phyloP scores from a whole-genome alignment of 2,797 vertebrate species.

The Uromys caudimaculatus region DNA sequence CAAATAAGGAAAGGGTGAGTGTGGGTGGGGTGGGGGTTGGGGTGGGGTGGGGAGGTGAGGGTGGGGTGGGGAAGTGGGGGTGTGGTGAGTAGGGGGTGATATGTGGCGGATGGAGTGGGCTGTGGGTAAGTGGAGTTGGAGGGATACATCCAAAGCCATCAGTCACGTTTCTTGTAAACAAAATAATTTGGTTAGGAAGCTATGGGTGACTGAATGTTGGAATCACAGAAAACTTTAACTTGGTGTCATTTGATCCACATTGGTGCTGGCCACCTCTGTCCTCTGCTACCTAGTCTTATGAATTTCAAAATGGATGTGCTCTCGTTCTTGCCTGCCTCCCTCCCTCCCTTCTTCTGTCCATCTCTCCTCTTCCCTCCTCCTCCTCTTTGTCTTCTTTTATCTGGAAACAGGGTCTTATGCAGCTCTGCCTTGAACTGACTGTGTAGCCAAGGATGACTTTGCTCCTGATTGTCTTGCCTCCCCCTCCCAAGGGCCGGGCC shows the following conservation, averaged over 20 bases:
- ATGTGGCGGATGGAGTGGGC: fast-evolving
- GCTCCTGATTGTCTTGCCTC: background rate
- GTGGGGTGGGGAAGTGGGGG: background rate
- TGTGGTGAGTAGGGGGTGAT: background rate
- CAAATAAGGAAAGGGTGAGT: background rate
- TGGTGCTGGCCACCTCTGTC: background rate
- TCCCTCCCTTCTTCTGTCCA: no score
- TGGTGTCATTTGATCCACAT: background rate
- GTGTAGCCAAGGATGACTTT: background rate
- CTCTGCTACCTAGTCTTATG: background rate
- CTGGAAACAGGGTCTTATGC: background rate
- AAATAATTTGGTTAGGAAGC: background rate
- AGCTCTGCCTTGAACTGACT: background rate
- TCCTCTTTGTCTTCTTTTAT: background rate
- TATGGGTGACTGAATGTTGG: background rate
- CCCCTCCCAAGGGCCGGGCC: background rate
- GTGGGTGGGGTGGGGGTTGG: no score
- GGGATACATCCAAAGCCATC: background rate
- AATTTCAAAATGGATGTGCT: background rate
- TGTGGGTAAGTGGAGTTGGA: background rate
- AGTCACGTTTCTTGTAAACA: background rate
- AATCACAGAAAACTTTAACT: background rate
- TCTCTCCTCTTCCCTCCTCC: no score
- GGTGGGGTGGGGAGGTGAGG: background rate
- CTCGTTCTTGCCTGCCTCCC: background rate